Evolutionary conservation across 2,797 vertebrate species (phyloP).

Genomic region (Gallinago nigripennis): DNA sequence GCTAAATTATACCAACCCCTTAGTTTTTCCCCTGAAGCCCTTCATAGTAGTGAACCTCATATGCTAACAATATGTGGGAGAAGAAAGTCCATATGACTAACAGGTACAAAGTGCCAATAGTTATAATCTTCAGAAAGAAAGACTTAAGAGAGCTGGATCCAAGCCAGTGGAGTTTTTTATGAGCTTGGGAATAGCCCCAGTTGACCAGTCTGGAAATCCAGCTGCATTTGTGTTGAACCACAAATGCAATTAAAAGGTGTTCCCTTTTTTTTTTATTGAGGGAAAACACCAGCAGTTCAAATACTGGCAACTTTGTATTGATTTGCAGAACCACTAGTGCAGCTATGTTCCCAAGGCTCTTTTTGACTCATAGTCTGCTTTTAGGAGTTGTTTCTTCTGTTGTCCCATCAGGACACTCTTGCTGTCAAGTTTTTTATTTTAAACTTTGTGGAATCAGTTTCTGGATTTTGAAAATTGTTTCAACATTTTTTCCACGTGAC

Average conservation of each 20-base stretch:
- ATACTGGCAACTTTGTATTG: neutral
- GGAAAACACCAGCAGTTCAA: neutral
- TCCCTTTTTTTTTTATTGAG: neutral
- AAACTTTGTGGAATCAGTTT: neutral
- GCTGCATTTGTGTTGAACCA: neutral
- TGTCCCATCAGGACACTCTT: neutral
- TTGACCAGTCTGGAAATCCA: neutral
- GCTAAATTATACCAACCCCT: neutral
- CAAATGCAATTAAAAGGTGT: neutral
- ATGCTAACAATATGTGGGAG: neutral
- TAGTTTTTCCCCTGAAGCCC: neutral
- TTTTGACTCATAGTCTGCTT: neutral
- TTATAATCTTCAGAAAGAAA: neutral
- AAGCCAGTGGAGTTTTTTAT: neutral
- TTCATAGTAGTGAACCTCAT: neutral
- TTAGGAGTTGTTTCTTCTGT: neutral
- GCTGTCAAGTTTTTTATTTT: neutral
- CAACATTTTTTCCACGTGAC: neutral
- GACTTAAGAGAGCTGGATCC: neutral
- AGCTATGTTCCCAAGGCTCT: neutral
- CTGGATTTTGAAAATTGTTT: neutral
- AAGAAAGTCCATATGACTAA: neutral
- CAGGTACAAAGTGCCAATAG: neutral
- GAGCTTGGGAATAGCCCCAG: neutral
- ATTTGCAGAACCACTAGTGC: neutral